Percentiles rank a stretch among this genome's conserved stretches.
Conservation (phyloP, 2,797 vertebrate species). For the Anas capensis region DNA sequence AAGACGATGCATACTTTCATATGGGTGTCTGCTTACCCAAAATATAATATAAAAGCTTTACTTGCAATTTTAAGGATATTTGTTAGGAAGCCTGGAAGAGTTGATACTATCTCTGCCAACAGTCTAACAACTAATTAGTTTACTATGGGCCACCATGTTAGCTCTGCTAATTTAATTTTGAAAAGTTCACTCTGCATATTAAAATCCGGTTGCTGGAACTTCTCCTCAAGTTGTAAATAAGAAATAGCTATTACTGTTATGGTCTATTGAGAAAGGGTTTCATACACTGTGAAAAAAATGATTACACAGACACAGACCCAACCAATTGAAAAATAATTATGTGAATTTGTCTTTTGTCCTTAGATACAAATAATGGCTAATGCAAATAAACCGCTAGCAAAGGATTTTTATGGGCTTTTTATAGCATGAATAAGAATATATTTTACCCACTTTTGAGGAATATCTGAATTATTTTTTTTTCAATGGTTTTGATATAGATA, state of each 20-base stretch:
- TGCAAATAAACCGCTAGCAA: conserved; percentile 64
- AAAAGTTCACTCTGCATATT: conserved; percentile 46
- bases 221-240: conserved; percentile 44
- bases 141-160: conserved; percentile 5
- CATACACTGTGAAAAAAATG: conserved; percentile 47
- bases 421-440: background rate
- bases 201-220: conserved; percentile 19
- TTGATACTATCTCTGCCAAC: conserved; percentile 18
- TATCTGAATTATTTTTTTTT: background rate
- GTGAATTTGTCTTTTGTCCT: conserved; percentile 61
- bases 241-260: conserved; percentile 1
- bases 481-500: background rate
- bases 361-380: conserved; percentile 66
- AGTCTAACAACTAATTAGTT: conserved; percentile 28
- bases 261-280: conserved; percentile 48
- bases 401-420: conserved; percentile 63
- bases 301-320: conserved; percentile 53
- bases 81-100: background rate
- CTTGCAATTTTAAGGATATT: conserved; percentile 15
- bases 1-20: background rate
- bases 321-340: conserved; percentile 62
- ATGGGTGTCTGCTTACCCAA: background rate
- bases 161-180: conserved; percentile 38
- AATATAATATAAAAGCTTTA: background rate
- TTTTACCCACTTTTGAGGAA: conserved; percentile 26